Conservation (phyloP, 2,113 vertebrate genomes). For the Montifringilla adamsi region DNA sequence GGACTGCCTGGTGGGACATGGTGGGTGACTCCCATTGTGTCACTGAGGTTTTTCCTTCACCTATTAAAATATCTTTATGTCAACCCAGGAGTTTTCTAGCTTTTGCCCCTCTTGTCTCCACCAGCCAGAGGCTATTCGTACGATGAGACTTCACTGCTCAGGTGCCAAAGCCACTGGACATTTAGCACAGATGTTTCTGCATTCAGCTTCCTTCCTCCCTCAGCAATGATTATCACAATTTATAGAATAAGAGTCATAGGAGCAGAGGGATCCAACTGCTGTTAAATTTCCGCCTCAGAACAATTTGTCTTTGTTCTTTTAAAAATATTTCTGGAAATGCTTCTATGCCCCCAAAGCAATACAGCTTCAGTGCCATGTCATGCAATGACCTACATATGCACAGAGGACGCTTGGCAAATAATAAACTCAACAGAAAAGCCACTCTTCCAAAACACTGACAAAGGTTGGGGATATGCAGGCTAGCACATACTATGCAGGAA, state of each 20-base stretch:
- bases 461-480: rapidly evolving
- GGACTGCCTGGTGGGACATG: rapidly evolving
- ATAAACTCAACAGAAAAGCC: neutral
- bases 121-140: neutral
- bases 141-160: neutral
- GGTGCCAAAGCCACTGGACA: neutral
- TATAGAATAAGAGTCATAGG: neutral
- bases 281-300: neutral
- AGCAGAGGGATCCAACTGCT: neutral
- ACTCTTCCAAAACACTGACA: neutral
- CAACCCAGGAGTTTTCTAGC: neutral
- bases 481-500: neutral
- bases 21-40: too few relatives aligned
- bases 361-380: neutral
- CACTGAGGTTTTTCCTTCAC: neutral
- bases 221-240: neutral
- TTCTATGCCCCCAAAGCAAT: neutral
- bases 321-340: conserved; percentile 1
- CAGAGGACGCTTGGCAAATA: neutral
- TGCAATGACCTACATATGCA: neutral
- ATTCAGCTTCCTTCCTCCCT: neutral
- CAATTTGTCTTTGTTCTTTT: neutral
- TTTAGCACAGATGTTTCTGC: neutral
- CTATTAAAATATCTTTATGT: neutral
- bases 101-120: neutral